Conservation (phyloP, 2,797 vertebrate species). For the Poecilia wingei region DNA sequence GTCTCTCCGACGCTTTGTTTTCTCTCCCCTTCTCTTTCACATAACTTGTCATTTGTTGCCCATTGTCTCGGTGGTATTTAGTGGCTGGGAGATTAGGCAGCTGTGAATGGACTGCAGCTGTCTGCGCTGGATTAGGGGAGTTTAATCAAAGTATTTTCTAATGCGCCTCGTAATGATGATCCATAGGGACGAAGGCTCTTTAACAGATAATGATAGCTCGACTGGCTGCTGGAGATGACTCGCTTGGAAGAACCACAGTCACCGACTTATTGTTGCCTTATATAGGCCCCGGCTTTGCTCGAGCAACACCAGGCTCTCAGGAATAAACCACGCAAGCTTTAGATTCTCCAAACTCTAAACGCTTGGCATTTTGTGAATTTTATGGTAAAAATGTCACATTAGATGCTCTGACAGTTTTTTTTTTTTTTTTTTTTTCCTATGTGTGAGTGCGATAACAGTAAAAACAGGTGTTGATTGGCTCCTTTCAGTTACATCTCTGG, state of each 20-base stretch:
- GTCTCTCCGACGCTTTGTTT: slow-evolving; percentile 66
- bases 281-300: slow-evolving; percentile 52
- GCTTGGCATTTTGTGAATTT: slow-evolving; percentile 31
- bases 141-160: slow-evolving; percentile 99
- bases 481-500: slow-evolving; percentile 42
- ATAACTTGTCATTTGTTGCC: slow-evolving; percentile 78
- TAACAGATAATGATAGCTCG: slow-evolving; percentile 98
- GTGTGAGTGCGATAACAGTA: slow-evolving; percentile 18
- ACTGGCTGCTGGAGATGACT: slow-evolving; percentile 92
- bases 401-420: slow-evolving; percentile 29
- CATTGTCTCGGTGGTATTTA: slow-evolving; percentile 90
- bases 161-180: slow-evolving; percentile 98
- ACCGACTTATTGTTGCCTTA: slow-evolving; percentile 57
- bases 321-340: slow-evolving; percentile 13
- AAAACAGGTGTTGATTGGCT: slow-evolving; percentile 68
- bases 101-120: slow-evolving; percentile 97
- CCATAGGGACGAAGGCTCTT: slow-evolving; percentile 92
- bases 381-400: slow-evolving; percentile 40
- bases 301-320: slow-evolving; percentile 29
- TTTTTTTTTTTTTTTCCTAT: not conserved
- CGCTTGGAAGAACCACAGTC: slow-evolving; percentile 74
- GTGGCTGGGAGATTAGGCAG: slow-evolving; percentile 92
- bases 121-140: slow-evolving; percentile 97
- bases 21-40: slow-evolving; percentile 37
- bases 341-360: not conserved